Percentiles rank a stretch among this genome's conserved stretches.
phyloP scores from a whole-genome alignment of 1,140 invertebrate genomes.

The Drepana arcuata region DNA sequence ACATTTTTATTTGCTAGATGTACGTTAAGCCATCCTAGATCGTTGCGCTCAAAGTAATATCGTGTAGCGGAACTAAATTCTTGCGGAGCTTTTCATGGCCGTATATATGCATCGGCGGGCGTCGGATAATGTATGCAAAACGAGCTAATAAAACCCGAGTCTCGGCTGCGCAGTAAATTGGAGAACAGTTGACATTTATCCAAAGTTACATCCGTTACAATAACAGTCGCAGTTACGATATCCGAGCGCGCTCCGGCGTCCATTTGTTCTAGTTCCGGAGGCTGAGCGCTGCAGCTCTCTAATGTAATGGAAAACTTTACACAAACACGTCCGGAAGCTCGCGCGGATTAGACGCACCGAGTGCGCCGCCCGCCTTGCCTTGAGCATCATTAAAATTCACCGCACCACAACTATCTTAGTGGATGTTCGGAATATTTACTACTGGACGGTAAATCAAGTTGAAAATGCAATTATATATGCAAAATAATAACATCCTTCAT shows the following conservation, averaged over 20 bases:
- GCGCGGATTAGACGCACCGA: slow-evolving; percentile 28
- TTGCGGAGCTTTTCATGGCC: slow-evolving; percentile 19
- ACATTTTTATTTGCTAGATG: no score
- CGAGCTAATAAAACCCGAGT: slow-evolving; percentile 50
- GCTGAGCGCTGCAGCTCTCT: slow-evolving; percentile 20
- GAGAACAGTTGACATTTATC: slow-evolving; percentile 56
- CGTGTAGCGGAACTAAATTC: slow-evolving; percentile 12
- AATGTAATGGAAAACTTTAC: slow-evolving; percentile 51
- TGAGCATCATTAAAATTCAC: slow-evolving; percentile 40
- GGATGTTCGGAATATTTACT: slow-evolving; percentile 22
- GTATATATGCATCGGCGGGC: slow-evolving; percentile 21
- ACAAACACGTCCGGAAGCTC: slow-evolving; percentile 30
- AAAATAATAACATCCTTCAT: no score
- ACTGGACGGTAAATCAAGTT: no score
- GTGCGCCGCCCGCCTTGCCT: slow-evolving; percentile 9
- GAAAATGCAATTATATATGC: no score
- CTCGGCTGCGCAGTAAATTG: slow-evolving; percentile 43
- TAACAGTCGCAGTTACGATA: slow-evolving; percentile 56
- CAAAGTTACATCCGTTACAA: slow-evolving; percentile 62
- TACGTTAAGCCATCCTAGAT: no score
- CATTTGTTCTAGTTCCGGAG: slow-evolving; percentile 48
- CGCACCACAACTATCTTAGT: slow-evolving; percentile 14
- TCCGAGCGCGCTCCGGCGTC: slow-evolving; percentile 33
- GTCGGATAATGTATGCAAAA: slow-evolving; percentile 45
- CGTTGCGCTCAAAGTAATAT: no score